Base-by-base conservation (phyloP, 1,140 invertebrate genomes). In the Listronotus oregonensis region DNA sequence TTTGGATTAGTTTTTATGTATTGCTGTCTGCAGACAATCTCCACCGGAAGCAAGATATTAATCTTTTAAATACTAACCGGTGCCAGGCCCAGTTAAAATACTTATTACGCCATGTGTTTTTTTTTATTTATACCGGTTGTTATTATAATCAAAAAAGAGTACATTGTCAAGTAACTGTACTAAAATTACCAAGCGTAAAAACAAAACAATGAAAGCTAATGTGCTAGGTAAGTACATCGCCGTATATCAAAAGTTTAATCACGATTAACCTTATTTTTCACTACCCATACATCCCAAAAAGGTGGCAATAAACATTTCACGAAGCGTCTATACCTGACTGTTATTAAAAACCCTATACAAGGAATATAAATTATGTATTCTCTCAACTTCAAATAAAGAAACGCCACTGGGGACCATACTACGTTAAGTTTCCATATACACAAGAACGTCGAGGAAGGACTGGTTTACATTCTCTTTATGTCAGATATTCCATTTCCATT, bases 381-480 rank as follows among this genome's bases (percentile, higher is more conserved):
- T 27, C 43, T 32, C 32, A 14, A 27, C 21, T 32, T 17, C 59
- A 49, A 62, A 62, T 50, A 62, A 62, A 64, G 62, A 27, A 55
- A 64, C 62, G 51, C 62, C 62, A 57, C 54, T 50, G 62, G 62
- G 62, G 62, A 64, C 50, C 34, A 11, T 44, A 46, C 10, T 32
- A 58, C 34, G 64, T 51, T 65, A 51, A 59, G 44, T 65, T 59
- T 59, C 49, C 64, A 65, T 65, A 65, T 58, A 65, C 55, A 58
- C 55, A 59, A 56, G 64, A 55, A 55, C 39, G 52, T 18, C 32
- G 34, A 55, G 12, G 52, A 59, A 59, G 64, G 64, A 65, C 64
- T 65, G 64, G 64, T 65, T 65, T 65, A 65, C 64, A 65, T 65
- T 65, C 64, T 65, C 64, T 65, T 65, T 65, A 65, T 65, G 64